phyloP scores from a whole-genome alignment of 2,888 invertebrate genomes.

The Galeopsomyia nigrocyanea region DNA sequence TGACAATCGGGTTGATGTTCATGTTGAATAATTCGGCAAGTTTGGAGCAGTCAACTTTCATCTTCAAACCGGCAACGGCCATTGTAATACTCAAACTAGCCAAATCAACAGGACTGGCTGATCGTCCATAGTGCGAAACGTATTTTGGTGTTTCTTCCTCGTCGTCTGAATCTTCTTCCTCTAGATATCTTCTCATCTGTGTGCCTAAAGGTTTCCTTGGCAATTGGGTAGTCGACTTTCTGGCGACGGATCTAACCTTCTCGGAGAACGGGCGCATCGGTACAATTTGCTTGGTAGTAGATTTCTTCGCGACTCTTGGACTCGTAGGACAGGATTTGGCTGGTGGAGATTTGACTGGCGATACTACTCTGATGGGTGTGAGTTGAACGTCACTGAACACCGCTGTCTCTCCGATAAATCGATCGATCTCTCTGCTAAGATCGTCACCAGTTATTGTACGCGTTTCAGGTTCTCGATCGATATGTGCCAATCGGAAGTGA shows the following conservation, averaged over 20 bases:
- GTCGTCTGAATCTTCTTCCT: conserved; percentile 46
- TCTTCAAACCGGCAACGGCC: conserved; percentile 71
- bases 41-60: conserved; percentile 70
- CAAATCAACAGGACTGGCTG: conserved; percentile 66
- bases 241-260: conserved; percentile 61
- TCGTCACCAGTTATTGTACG: conserved; percentile 37
- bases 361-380: conserved; percentile 2
- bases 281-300: conserved; percentile 63
- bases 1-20: conserved; percentile 58
- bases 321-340: conserved; percentile 15
- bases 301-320: conserved; percentile 67
- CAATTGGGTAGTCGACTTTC: conserved; percentile 71
- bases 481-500: conserved; percentile 63
- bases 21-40: conserved; percentile 72
- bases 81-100: conserved; percentile 71
- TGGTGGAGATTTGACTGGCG: conserved; percentile 19
- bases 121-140: conserved; percentile 71
- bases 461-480: conserved; percentile 57
- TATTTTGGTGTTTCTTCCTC: conserved; percentile 52
- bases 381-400: conserved; percentile 18
- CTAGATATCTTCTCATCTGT: conserved; percentile 34
- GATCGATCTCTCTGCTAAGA: conserved; percentile 27
- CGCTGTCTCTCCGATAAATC: conserved; percentile 4
- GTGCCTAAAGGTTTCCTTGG: conserved; percentile 54
- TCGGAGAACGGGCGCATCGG: conserved; percentile 44